phyloP scores from a whole-genome alignment of 2,888 invertebrate species.

The Caenorhabditis sp. region DNA sequence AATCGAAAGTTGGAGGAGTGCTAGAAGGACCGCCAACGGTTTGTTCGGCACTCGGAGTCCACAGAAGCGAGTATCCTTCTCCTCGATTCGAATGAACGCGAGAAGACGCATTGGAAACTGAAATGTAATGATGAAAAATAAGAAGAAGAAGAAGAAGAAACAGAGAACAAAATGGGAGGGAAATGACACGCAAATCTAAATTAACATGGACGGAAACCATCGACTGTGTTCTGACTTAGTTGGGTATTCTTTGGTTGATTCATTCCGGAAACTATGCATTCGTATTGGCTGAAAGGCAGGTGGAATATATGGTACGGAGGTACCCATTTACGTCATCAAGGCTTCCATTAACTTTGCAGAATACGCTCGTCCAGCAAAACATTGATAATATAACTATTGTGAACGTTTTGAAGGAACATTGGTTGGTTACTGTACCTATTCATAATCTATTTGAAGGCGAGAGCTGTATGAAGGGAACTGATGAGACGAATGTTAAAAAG shows the following conservation, averaged over 20 bases:
- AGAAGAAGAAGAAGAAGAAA: neutral
- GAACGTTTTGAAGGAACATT: no score
- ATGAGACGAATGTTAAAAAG: no score
- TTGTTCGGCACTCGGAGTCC: conserved; percentile 68
- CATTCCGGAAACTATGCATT: neutral
- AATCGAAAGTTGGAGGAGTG: conserved; percentile 69
- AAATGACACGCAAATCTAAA: no score
- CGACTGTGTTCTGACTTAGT: no score
- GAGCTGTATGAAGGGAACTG: no score
- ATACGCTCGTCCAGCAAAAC: no score
- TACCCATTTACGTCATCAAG: conserved; percentile 29
- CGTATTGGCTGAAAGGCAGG: neutral
- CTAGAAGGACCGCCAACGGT: conserved; percentile 64
- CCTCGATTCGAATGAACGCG: conserved; percentile 69
- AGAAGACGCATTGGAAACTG: conserved; percentile 67
- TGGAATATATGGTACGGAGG: conserved; percentile 31
- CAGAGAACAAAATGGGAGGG: neutral
- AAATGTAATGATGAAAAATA: neutral
- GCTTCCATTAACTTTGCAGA: neutral
- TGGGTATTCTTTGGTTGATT: no score
- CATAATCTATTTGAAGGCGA: no score
- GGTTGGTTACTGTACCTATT: no score
- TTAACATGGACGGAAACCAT: no score
- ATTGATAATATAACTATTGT: no score
- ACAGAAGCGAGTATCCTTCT: conserved; percentile 70